phyloP scores from a whole-genome alignment of 2,888 invertebrate genomes.

The Plusia festucae region DNA sequence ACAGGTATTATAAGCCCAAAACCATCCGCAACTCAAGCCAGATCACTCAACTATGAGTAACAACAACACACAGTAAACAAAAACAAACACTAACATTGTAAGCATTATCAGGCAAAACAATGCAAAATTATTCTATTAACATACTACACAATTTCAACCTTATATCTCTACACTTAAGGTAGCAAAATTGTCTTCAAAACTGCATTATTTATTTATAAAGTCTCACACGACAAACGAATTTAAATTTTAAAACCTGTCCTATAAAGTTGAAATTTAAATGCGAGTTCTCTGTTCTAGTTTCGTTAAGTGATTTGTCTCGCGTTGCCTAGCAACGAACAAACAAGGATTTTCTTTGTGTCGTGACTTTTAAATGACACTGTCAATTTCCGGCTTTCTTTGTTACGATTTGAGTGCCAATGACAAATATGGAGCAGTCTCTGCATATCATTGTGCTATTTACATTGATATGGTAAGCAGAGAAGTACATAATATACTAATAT shows the following conservation, averaged over 20 bases:
- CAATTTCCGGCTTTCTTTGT: conserved; percentile 6
- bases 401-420: not conserved
- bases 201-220: not conserved
- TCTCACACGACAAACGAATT: not conserved
- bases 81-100: not conserved
- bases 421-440: not conserved
- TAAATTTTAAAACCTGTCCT: not conserved
- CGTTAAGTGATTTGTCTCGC: conserved; percentile 5
- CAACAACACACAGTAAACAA: not conserved
- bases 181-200: not conserved
- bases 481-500: not conserved
- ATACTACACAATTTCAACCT: not conserved
- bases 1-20: not conserved
- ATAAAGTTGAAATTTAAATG: not conserved
- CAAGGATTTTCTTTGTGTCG: conserved; percentile 10
- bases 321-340: conserved; percentile 5
- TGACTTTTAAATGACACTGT: not conserved
- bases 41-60: not conserved
- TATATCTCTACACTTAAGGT: not conserved
- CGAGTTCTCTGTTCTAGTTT: not conserved
- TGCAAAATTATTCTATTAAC: conserved; percentile 1
- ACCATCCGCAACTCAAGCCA: not conserved
- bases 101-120: conserved; percentile 4
- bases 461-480: not conserved
- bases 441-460: not conserved